These are phyloP conservation scores for Metopolophium dirhodum DNA, from an alignment of 1,140 invertebrate species.

Conservation along the genomic window DNA sequence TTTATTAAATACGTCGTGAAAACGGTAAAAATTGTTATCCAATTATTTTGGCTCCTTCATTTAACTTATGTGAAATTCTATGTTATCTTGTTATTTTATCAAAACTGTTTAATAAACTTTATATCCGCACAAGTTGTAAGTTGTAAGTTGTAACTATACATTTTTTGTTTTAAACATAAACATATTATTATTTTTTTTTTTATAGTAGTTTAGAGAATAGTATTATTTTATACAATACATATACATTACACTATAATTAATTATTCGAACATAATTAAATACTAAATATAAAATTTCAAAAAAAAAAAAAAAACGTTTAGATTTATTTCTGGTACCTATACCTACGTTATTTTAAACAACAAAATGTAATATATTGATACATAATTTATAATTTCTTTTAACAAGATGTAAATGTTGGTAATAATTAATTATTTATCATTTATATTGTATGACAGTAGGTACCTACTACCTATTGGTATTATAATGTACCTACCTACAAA, in stretches of 20 bases:
- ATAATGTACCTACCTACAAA: not conserved
- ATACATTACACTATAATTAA: not conserved
- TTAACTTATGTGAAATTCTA: not conserved
- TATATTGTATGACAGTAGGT: not conserved
- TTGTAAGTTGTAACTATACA: constrained; percentile 35
- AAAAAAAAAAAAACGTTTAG: not conserved
- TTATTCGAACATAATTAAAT: constrained; percentile 10
- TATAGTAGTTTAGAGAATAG: not conserved
- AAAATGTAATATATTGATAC: not conserved
- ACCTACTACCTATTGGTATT: not conserved
- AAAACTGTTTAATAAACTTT: not conserved
- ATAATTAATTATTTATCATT: not conserved
- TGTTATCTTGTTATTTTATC: constrained; percentile 33
- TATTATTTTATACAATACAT: constrained; percentile 15
- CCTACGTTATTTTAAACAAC: not conserved
- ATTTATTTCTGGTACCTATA: not conserved
- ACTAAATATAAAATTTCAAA: constrained; percentile 2
- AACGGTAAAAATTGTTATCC: constrained; percentile 17
- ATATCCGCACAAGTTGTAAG: constrained; percentile 29
- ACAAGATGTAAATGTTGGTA: not conserved
- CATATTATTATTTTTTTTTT: not conserved
- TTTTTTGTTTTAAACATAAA: not conserved
- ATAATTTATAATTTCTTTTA: not conserved
- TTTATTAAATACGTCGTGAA: constrained; percentile 31
- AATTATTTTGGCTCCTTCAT: constrained; percentile 14